Percentiles rank a stretch among this genome's conserved stretches.
Evolutionary conservation across 2,888 invertebrate species (phyloP).

Genomic region (Eulithis prunata): DNA sequence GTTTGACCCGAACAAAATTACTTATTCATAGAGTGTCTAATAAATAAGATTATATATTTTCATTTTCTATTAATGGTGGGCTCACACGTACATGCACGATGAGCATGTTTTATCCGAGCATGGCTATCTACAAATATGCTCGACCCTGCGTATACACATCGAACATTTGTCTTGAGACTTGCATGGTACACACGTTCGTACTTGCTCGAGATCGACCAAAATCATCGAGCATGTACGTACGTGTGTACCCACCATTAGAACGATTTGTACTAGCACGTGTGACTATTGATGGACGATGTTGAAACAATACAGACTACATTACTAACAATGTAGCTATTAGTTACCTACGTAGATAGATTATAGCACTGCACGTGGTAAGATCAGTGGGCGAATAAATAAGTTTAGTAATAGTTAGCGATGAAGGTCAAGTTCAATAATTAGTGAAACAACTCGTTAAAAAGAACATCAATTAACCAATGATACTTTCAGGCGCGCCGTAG

Average conservation of each 20-base stretch:
- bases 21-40: slow-evolving; percentile 11
- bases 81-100: no score
- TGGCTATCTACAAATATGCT: no score
- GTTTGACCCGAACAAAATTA: slow-evolving; percentile 20
- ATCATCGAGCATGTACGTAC: no score
- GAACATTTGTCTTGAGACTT: no score
- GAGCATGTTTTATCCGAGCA: no score
- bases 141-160: no score
- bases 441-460: slow-evolving; percentile 1
- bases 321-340: slow-evolving; percentile 9
- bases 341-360: neutral
- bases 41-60: neutral
- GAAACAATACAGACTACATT: slow-evolving; percentile 11
- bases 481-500: no score
- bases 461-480: neutral
- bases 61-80: neutral
- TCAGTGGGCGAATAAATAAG: slow-evolving; percentile 3
- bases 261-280: slow-evolving; percentile 5
- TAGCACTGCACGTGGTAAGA: slow-evolving; percentile 13
- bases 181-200: no score
- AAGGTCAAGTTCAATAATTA: slow-evolving; percentile 26
- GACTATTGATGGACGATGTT: neutral
- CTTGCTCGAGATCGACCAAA: no score
- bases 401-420: slow-evolving; percentile 9
- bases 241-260: neutral